phyloP scores from a whole-genome alignment of 2,113 vertebrate genomes.

The Delphinapterus leucas region DNA sequence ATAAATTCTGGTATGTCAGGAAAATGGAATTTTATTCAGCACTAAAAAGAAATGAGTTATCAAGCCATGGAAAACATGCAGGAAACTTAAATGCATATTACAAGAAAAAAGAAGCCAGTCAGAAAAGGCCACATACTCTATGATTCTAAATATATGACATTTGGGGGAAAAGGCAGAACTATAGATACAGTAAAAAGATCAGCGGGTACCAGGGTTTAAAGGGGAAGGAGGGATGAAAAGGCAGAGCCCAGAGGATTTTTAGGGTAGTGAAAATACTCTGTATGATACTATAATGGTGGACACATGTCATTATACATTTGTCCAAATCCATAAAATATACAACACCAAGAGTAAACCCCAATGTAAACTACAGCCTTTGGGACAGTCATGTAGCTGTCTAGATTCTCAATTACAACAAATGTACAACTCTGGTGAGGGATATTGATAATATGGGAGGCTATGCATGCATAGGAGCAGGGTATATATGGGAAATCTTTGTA shows the following conservation, averaged over 20 bases:
- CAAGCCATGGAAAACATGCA: background rate
- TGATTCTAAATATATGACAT: background rate
- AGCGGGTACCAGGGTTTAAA: background rate
- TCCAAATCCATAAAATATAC: background rate
- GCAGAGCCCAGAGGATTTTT: background rate
- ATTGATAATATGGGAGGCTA: background rate
- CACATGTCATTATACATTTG: background rate
- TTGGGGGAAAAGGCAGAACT: background rate
- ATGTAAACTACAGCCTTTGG: background rate
- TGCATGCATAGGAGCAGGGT: background rate
- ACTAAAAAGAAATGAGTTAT: background rate
- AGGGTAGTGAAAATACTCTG: background rate
- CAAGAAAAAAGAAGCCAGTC: background rate
- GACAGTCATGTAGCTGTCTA: background rate
- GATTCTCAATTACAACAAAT: background rate
- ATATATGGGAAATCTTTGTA: background rate
- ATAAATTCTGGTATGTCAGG: background rate
- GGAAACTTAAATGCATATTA: background rate
- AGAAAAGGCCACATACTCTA: background rate
- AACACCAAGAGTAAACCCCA: background rate
- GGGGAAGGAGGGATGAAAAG: background rate
- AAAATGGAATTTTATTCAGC: background rate
- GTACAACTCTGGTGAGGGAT: background rate
- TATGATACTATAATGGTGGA: background rate
- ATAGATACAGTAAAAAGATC: background rate